Evolutionary conservation across 2,888 invertebrate genomes (phyloP).

Genomic region (Urechis unicinctus): DNA sequence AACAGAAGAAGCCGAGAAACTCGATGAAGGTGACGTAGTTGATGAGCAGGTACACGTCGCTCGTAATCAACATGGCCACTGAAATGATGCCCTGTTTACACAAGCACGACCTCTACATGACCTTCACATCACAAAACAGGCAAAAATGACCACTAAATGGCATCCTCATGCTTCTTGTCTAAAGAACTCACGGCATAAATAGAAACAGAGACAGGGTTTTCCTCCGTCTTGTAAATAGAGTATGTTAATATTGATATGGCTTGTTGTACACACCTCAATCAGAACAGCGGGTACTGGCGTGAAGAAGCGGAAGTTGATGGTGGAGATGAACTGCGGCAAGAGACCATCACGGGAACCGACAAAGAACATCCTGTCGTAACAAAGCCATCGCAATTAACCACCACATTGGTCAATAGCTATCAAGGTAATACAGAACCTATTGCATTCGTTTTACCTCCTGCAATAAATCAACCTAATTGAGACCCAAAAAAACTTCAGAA

Average conservation of each 20-base stretch:
- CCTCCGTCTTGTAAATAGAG: too few relatives aligned
- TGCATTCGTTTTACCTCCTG: too few relatives aligned
- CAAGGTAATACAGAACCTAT: background rate
- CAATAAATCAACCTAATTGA: too few relatives aligned
- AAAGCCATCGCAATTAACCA: background rate
- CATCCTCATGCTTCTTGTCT: too few relatives aligned
- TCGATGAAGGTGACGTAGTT: conserved; percentile 85
- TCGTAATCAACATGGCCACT: conserved; percentile 71
- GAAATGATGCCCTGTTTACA: conserved; percentile 67
- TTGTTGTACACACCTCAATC: conserved; percentile 12
- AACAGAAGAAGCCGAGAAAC: conserved; percentile 67
- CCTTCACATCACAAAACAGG: too few relatives aligned
- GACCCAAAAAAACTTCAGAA: too few relatives aligned
- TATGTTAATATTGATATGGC: background rate
- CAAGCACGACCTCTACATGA: too few relatives aligned
- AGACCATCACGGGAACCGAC: conserved; percentile 52
- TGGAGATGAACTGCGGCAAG: conserved; percentile 49
- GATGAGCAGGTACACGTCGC: conserved; percentile 74
- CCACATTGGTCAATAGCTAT: background rate
- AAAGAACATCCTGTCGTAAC: conserved; percentile 46
- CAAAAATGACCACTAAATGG: too few relatives aligned
- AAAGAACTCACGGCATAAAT: too few relatives aligned
- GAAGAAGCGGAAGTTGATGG: conserved; percentile 48
- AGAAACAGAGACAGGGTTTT: too few relatives aligned
- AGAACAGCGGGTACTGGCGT: conserved; percentile 47